Conservation (phyloP, 1,140 invertebrate genomes). For the Chlorops oryzae region DNA sequence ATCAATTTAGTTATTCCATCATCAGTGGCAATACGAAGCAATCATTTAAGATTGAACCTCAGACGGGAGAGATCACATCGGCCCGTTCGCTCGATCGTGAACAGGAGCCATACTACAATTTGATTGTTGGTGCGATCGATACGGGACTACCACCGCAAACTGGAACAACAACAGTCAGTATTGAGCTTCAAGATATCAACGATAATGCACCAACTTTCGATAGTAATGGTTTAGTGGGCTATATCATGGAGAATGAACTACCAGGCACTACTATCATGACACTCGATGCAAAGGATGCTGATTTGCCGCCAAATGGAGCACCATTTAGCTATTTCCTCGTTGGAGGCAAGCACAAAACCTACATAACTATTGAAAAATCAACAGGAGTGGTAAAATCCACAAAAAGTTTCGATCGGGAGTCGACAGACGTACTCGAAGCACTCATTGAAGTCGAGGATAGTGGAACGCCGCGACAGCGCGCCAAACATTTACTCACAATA, state of each 20-base stretch:
- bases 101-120: conserved; percentile 63
- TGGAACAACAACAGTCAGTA: conserved; percentile 72
- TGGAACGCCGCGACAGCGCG: conserved; percentile 74
- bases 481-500: conserved; percentile 69
- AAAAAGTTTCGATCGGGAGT: conserved; percentile 74
- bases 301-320: conserved; percentile 84
- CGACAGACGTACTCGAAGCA: conserved; percentile 65
- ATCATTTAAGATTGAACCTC: conserved; percentile 83
- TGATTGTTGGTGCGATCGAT: conserved; percentile 87
- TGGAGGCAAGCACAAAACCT: conserved; percentile 69
- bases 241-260: conserved; percentile 83
- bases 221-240: conserved; percentile 61
- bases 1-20: conserved; percentile 87
- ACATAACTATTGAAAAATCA: conserved; percentile 69
- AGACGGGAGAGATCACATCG: conserved; percentile 75
- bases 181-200: conserved; percentile 74
- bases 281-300: conserved; percentile 77
- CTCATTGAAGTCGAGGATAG: conserved; percentile 83
- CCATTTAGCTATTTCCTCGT: conserved; percentile 80
- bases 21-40: conserved; percentile 75
- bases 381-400: conserved; percentile 75
- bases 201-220: conserved; percentile 88
- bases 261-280: conserved; percentile 77
- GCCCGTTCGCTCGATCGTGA: conserved; percentile 75
- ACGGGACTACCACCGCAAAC: conserved; percentile 81